Conservation (phyloP, 2,888 invertebrate species). For the Drosophila meridionalis region DNA sequence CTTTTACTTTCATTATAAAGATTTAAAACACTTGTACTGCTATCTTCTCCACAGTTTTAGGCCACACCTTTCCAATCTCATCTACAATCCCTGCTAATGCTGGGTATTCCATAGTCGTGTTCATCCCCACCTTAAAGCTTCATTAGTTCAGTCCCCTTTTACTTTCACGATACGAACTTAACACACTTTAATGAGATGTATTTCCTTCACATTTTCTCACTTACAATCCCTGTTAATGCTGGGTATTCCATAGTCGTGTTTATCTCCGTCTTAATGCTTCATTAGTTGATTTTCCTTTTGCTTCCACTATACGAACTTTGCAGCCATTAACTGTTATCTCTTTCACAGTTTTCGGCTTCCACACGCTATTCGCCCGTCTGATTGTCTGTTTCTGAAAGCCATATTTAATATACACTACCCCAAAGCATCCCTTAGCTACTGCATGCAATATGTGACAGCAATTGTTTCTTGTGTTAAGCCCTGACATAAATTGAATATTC, state of each 20-base stretch:
- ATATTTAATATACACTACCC: constrained; percentile 30
- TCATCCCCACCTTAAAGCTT: neutral
- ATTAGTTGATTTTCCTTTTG: constrained; percentile 4
- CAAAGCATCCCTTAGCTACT: neutral
- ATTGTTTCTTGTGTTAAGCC: neutral
- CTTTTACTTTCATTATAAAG: no score
- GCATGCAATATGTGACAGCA: neutral
- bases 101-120: neutral
- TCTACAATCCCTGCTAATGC: neutral
- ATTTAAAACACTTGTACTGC: no score
- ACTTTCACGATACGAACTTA: constrained; percentile 7
- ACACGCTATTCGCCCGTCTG: constrained; percentile 4
- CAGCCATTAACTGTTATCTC: constrained; percentile 63
- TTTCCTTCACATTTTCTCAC: neutral
- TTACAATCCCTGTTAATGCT: neutral
- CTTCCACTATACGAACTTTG: constrained; percentile 22
- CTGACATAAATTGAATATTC: constrained; percentile 49
- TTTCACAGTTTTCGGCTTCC: constrained; percentile 29
- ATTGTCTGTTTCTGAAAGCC: constrained; percentile 36
- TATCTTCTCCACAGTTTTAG: no score
- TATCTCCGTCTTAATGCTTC: neutral
- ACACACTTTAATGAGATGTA: no score
- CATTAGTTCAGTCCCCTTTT: constrained; percentile 2
- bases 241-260: neutral
- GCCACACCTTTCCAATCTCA: neutral